Evolutionary conservation across 2,797 vertebrate species (phyloP).

Genomic region (Crenichthys baileyi): DNA sequence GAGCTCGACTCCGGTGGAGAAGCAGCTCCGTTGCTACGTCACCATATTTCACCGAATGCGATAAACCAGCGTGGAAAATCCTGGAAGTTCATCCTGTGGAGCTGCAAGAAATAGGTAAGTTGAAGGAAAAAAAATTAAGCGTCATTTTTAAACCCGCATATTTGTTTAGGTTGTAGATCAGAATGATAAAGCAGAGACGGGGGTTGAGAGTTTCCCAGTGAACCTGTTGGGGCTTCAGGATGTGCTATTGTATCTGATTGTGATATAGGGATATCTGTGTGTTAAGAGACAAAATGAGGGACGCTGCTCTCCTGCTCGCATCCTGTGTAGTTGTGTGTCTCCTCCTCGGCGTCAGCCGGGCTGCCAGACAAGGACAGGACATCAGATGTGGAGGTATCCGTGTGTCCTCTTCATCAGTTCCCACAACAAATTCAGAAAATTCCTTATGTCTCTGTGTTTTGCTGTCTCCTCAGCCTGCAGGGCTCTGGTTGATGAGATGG

Average conservation of each 20-base stretch:
- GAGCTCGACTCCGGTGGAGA: slow-evolving; percentile 15
- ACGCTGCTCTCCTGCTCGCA: slow-evolving; percentile 43
- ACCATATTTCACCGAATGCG: slow-evolving; percentile 71
- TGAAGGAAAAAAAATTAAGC: slow-evolving; percentile 29
- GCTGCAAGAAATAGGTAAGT: slow-evolving; percentile 49
- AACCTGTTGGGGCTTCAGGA: not conserved
- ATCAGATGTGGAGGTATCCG: slow-evolving; percentile 90
- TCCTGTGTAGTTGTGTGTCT: slow-evolving; percentile 72
- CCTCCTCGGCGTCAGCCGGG: slow-evolving; percentile 70
- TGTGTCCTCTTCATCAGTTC: not conserved
- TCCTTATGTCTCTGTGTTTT: not conserved
- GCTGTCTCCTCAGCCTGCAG: slow-evolving; percentile 84
- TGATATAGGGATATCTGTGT: slow-evolving; percentile 23
- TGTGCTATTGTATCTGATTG: slow-evolving; percentile 4
- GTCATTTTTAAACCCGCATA: not conserved
- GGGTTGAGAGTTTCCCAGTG: not conserved
- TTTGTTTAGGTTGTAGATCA: not conserved
- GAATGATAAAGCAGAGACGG: not conserved
- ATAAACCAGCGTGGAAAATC: slow-evolving; percentile 59
- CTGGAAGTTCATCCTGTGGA: slow-evolving; percentile 33
- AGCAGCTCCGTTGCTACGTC: slow-evolving; percentile 73
- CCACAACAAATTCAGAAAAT: not conserved
- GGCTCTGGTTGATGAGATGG: slow-evolving; percentile 95
- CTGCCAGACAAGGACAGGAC: slow-evolving; percentile 89
- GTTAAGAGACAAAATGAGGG: slow-evolving; percentile 73